A percentile compares a stretch with the other conserved stretches of the same genome.
phyloP scores from a whole-genome alignment of 2,888 invertebrate species.

The Panorpa germanica region DNA sequence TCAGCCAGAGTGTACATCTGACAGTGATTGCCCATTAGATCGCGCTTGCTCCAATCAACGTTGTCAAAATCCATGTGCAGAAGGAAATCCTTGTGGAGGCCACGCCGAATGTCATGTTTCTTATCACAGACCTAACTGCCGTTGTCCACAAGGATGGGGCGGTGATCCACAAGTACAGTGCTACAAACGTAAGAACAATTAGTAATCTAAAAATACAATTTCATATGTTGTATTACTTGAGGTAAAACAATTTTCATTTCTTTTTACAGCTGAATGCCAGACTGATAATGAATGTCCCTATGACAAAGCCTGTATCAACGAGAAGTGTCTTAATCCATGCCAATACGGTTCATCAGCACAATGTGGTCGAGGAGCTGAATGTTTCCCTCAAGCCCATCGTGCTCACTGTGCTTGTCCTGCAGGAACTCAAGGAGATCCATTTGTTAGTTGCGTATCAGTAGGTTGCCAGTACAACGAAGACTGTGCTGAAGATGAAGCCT shows the following conservation, averaged over 20 bases:
- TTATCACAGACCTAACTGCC: constrained; percentile 64
- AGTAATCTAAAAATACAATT: constrained; percentile 2
- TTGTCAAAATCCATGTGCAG: constrained; percentile 64
- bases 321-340: constrained; percentile 68
- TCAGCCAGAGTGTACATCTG: constrained; percentile 47
- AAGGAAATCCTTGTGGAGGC: constrained; percentile 59
- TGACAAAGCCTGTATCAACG: constrained; percentile 60
- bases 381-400: constrained; percentile 52
- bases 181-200: constrained; percentile 54
- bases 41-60: constrained; percentile 62
- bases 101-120: constrained; percentile 62
- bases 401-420: constrained; percentile 67
- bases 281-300: constrained; percentile 65
- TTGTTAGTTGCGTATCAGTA: constrained; percentile 61
- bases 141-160: constrained; percentile 68
- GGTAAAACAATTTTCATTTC: constrained; percentile 11
- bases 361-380: constrained; percentile 66
- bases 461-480: constrained; percentile 80
- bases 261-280: constrained; percentile 56
- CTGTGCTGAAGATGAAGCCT: constrained; percentile 67
- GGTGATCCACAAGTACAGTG: constrained; percentile 75
- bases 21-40: constrained; percentile 55
- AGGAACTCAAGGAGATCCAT: constrained; percentile 72
- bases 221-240: constrained; percentile 9
- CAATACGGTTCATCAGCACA: constrained; percentile 32